Evolutionary conservation across 1,140 invertebrate genomes (phyloP).

Genomic region (Atta texana): DNA sequence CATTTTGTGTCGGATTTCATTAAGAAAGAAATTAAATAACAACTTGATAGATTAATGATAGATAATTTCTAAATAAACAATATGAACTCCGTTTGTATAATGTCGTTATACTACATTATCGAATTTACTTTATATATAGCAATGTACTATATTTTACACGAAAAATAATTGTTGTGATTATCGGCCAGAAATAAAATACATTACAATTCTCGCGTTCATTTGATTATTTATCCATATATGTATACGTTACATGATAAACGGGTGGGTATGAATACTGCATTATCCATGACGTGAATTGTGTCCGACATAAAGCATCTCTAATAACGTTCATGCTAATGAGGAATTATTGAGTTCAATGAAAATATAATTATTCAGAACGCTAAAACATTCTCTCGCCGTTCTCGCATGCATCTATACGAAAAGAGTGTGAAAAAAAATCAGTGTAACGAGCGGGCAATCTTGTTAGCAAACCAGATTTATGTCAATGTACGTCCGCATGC

Average conservation of each 20-base stretch:
- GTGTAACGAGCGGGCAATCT: conserved; percentile 25
- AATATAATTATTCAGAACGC: conserved; percentile 49
- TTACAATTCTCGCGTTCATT: conserved; percentile 5
- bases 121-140: neutral
- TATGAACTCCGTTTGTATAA: neutral
- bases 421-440: conserved; percentile 44
- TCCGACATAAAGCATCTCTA: conserved; percentile 47
- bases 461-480: conserved; percentile 45
- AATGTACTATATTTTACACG: neutral
- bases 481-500: conserved; percentile 16
- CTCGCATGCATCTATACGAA: neutral
- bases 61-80: conserved; percentile 17
- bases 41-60: neutral
- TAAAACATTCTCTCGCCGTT: conserved; percentile 1
- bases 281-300: conserved; percentile 41
- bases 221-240: neutral
- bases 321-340: conserved; percentile 58
- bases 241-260: conserved; percentile 32
- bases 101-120: neutral
- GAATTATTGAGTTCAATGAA: conserved; percentile 59
- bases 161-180: conserved; percentile 35
- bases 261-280: conserved; percentile 35
- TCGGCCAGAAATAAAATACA: conserved; percentile 5
- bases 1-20: neutral
- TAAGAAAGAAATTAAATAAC: neutral